These are phyloP conservation scores for Chelonia mydas DNA, from an alignment of 2,797 vertebrate species.

Conservation along the genomic window DNA sequence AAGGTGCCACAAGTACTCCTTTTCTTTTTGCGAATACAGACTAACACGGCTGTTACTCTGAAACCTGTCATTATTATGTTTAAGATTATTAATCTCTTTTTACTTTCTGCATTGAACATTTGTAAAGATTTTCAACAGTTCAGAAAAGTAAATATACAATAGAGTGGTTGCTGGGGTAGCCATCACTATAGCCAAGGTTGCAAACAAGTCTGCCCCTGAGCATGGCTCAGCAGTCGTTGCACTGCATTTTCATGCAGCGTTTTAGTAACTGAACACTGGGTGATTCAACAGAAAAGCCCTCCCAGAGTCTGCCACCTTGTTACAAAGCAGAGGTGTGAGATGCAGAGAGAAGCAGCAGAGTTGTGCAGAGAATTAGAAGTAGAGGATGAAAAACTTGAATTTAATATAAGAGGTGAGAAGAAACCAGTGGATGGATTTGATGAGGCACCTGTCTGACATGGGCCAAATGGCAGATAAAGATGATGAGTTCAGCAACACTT, in stretches of 20 bases:
- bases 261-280: constrained; percentile 21
- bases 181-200: constrained; percentile 49
- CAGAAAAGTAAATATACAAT: constrained; percentile 29
- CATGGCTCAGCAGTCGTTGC: constrained; percentile 49
- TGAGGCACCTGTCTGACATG: neutral
- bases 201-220: constrained; percentile 64
- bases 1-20: no score
- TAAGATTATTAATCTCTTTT: neutral
- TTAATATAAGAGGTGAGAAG: neutral
- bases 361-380: neutral
- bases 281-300: constrained; percentile 36
- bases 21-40: no score
- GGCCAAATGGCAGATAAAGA: neutral
- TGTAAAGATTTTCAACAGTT: neutral
- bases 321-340: neutral
- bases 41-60: no score
- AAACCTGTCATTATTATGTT: neutral
- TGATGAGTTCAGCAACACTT: neutral
- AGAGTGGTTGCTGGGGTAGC: constrained; percentile 8
- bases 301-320: neutral
- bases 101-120: neutral
- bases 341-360: neutral
- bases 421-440: neutral
- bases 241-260: constrained; percentile 57
- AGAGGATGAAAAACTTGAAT: neutral